Conservation (phyloP, 2,797 vertebrate species). For the Lates japonicus region DNA sequence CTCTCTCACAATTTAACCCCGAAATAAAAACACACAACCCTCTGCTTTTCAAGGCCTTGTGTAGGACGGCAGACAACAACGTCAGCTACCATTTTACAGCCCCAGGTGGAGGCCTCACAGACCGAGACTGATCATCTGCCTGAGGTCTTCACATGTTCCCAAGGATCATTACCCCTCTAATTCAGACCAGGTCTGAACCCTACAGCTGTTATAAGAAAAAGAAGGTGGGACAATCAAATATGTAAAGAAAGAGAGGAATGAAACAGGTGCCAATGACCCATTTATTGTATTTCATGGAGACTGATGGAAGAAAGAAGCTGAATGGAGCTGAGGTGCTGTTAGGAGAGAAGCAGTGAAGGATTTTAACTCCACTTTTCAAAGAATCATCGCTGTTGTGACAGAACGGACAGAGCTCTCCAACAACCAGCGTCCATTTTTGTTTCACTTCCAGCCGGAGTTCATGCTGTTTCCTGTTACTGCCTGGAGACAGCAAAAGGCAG, state of each 20-base stretch:
- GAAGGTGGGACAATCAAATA: not conserved
- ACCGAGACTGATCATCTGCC: no score
- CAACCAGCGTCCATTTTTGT: not conserved
- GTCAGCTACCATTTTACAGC: not conserved
- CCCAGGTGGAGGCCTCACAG: not conserved
- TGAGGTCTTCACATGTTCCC: not conserved
- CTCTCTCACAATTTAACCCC: not conserved
- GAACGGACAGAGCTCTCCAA: no score
- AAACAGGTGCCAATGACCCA: no score
- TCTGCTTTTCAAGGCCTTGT: not conserved
- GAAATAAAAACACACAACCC: constrained; percentile 13
- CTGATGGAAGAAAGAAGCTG: not conserved
- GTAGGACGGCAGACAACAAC: not conserved
- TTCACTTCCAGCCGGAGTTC: not conserved
- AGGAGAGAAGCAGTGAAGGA: no score
- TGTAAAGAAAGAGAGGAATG: not conserved
- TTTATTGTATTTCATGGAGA: not conserved
- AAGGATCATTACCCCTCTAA: no score
- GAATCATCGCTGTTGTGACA: no score
- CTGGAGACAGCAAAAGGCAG: not conserved
- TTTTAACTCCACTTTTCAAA: no score
- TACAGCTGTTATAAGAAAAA: no score
- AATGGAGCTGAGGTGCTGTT: no score
- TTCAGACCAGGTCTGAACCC: not conserved
- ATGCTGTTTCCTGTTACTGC: not conserved